These are phyloP conservation scores for Okamejei kenojei DNA, from an alignment of 2,797 vertebrate species.

Conservation along the genomic window DNA sequence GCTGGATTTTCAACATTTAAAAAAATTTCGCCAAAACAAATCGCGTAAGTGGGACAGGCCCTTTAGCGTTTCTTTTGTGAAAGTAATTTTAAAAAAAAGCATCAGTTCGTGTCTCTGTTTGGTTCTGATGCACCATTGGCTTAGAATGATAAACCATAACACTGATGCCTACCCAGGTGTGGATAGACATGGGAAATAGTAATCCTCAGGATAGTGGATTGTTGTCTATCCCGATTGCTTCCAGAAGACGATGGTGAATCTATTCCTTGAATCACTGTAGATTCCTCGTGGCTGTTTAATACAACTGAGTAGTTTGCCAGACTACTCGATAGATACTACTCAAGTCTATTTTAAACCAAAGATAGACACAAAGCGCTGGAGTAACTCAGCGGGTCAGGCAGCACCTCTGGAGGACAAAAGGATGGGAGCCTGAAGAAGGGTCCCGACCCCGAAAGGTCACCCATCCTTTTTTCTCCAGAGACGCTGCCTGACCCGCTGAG, in stretches of 20 bases:
- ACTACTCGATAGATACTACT: not conserved
- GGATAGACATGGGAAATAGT: not conserved
- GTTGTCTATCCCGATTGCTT: not conserved
- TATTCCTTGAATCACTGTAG: not conserved
- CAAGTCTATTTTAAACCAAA: too few relatives aligned
- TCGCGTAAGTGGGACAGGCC: too few relatives aligned
- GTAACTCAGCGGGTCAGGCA: too few relatives aligned
- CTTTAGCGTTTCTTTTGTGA: not conserved
- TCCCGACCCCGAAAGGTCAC: too few relatives aligned
- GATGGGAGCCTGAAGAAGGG: too few relatives aligned
- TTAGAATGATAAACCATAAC: not conserved
- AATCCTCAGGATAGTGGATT: not conserved
- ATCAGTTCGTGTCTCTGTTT: not conserved
- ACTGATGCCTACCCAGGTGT: too few relatives aligned
- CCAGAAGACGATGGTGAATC: not conserved
- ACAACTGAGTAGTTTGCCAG: not conserved
- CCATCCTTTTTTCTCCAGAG: too few relatives aligned
- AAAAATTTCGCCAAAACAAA: too few relatives aligned
- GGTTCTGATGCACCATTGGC: not conserved
- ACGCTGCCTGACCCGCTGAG: too few relatives aligned
- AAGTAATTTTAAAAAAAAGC: not conserved
- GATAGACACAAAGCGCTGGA: too few relatives aligned
- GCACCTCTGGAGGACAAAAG: too few relatives aligned
- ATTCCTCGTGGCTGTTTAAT: not conserved
- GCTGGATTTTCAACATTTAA: too few relatives aligned